Base-by-base conservation (phyloP, 2,888 invertebrate genomes). In the Arge pagana region DNA sequence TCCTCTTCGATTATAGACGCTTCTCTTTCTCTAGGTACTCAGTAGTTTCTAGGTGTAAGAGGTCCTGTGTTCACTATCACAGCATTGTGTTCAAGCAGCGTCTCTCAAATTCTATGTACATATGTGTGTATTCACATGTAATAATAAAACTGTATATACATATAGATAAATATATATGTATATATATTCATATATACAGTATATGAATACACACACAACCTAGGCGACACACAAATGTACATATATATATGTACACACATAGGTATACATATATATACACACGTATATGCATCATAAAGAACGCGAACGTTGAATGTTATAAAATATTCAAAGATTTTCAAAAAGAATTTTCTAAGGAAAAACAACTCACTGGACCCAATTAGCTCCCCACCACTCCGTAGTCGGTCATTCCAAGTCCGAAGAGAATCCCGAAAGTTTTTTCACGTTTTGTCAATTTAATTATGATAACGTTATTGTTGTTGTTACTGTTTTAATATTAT, bases 31-130 rank as follows among this genome's bases (percentile, higher is more conserved):
- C 16, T 49, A 49, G 49, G 49, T 39, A 39, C 50, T 24, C 41
- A 42, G 31, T 42, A 31, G 18, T 3, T 31, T n/a, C n/a, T n/a
- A n/a, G 19, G 21, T 16, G 21, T 39, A 39, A 39, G 16, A 50
- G 50, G 41, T 50, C 50, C 50, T 50, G 50, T 50, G 50, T 50
- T 50, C 50, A 73, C 69, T 68, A 71, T 72, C 69, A 72, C 70
- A 71, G 68, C 71, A 68, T 65, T 67, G 63, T n/a, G n/a, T n/a
- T n/a, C n/a, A n/a, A n/a, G n/a, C n/a, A n/a, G n/a, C n/a, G n/a
- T n/a, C n/a, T n/a, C n/a, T n/a, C n/a, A n/a, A n/a, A n/a, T n/a
- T n/a, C n/a, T n/a, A n/a, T n/a, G n/a, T n/a, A n/a, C n/a, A n/a
- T n/a, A n/a, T n/a, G n/a, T n/a, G n/a, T n/a, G n/a, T n/a, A n/a